phyloP scores from a whole-genome alignment of 2,113 vertebrate species.

The Hippolais icterina region DNA sequence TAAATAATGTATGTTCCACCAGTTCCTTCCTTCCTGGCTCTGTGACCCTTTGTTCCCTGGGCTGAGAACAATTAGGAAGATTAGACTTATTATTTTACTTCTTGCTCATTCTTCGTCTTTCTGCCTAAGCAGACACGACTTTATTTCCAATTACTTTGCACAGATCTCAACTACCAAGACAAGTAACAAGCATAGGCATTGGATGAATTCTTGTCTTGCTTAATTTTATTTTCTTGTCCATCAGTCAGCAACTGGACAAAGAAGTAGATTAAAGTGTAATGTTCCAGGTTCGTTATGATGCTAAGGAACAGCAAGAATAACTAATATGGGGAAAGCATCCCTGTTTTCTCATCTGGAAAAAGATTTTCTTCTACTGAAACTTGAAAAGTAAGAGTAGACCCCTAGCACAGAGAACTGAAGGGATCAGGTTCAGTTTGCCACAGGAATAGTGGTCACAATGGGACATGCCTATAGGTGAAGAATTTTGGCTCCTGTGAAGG shows the following conservation, averaged over 20 bases:
- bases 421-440: not conserved
- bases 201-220: not conserved
- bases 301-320: not conserved
- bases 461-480: accelerated
- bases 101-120: not conserved
- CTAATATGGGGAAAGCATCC: not conserved
- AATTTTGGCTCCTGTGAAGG: not conserved
- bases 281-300: not conserved
- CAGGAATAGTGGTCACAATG: not conserved
- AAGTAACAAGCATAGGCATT: not conserved
- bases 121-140: not conserved
- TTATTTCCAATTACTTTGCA: not conserved
- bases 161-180: not conserved
- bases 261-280: not conserved
- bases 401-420: not conserved
- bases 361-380: not conserved
- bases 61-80: not conserved
- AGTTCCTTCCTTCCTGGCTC: not conserved
- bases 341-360: not conserved
- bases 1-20: not conserved
- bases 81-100: not conserved
- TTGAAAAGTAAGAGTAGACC: not conserved
- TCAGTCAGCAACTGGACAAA: not conserved
- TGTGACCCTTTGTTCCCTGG: not conserved
- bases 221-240: not conserved